Base-by-base conservation (phyloP, 2,113 vertebrate genomes). In the human region DNA sequence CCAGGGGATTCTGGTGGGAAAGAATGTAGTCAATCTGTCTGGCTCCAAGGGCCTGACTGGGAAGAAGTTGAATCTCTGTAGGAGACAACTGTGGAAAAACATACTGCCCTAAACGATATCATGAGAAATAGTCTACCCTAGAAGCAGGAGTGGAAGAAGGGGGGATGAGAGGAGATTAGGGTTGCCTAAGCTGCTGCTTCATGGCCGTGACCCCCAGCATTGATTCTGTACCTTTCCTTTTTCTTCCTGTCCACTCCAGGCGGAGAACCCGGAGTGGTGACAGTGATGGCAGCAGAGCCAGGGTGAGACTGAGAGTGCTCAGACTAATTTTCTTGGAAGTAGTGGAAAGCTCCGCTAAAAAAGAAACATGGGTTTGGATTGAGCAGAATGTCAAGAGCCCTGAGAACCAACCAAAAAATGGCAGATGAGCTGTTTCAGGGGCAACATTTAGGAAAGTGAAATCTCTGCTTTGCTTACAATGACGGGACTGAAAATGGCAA, bases 101-200 rank as follows among this genome's bases (percentile, higher is more conserved):
- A 13, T 30, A 52, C 7, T 22, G 17, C 17, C 48, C 48, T 40
- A 16, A 32, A 85, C 27, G 72, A 20, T 25, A 89, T 4, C 13
- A 18, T 23, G 25, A 5, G 9, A 45, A 50, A 6, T 78, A 22
- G 45, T 68, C 55, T 45, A 5, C 38, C 40, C 40, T 30, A 81
- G 64, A 93, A 79, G 35, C 23, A 2, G 35, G 30, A 8, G n/a
- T 52, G 61, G 20, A n/a, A n/a, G 5, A 40, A 50, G n/a, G 8
- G 8, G 27, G 43, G 25, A 14, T 0, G 0, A 17, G n/a, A 20
- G 72, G 40, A 76, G 43, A 2, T 22, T 7, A 27, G 27, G 66
- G 32, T 1, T 8, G 6, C 14, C 61, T 27, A 94, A 59, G 52
- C 48, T 8, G 22, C 73, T 14, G 30, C 18, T 25, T 61, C 16